A percentile compares a stretch with the other conserved stretches of the same genome.
These are phyloP conservation scores for Struthidea cinerea DNA, from an alignment of 2,113 vertebrate species.

Conservation along the genomic window DNA sequence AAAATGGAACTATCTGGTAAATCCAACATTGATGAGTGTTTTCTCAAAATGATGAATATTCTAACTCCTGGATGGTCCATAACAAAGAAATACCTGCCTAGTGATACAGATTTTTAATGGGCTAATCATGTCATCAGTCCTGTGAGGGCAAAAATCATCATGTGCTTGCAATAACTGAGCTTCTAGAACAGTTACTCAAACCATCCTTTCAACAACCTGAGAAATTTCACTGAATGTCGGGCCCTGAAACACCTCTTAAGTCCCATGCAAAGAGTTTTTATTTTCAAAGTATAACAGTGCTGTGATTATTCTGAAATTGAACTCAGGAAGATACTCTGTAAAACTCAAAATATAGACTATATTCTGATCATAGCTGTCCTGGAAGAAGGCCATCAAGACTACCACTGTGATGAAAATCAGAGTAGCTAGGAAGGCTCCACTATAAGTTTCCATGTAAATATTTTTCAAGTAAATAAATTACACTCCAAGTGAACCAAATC, in stretches of 20 bases:
- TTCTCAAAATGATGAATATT: not conserved
- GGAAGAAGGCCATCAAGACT: not conserved
- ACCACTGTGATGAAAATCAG: not conserved
- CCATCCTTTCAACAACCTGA: not conserved
- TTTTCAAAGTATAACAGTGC: not conserved
- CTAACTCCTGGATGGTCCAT: not conserved
- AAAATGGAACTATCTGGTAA: not conserved
- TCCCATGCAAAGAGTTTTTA: not conserved
- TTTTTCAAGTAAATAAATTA: not conserved
- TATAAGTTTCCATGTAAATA: not conserved
- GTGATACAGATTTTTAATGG: not conserved
- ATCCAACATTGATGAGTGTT: not conserved
- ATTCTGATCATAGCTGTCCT: not conserved
- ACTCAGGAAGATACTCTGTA: not conserved
- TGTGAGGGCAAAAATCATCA: not conserved
- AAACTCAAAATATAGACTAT: not conserved
- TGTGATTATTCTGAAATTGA: not conserved
- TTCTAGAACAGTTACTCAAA: not conserved
- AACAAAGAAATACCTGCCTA: not conserved
- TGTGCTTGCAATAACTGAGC: not conserved
- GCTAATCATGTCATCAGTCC: not conserved
- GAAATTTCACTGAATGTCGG: not conserved
- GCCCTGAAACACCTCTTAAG: not conserved
- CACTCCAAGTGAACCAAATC: not conserved
- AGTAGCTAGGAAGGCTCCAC: not conserved